phyloP scores from a whole-genome alignment of 2,888 invertebrate species.

The Chironomus riparius region DNA sequence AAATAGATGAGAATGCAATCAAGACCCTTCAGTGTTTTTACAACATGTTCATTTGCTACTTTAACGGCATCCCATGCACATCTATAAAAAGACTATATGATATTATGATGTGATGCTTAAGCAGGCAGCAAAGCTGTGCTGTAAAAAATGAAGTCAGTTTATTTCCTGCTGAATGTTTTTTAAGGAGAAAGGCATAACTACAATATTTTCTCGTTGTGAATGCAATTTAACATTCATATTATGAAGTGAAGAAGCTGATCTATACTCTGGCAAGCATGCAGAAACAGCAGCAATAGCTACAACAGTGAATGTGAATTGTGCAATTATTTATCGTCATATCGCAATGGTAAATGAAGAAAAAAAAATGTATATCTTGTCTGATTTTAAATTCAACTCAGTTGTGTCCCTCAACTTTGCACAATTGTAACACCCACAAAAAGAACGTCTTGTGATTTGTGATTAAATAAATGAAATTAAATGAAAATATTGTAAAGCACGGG shows the following conservation, averaged over 20 bases:
- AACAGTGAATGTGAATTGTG: background rate
- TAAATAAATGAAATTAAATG: background rate
- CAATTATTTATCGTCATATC: background rate
- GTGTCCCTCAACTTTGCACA: background rate
- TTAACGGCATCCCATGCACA: constrained; percentile 4
- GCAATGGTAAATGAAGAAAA: too few species aligned
- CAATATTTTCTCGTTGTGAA: too few species aligned
- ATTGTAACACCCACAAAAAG: background rate
- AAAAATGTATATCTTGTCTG: too few species aligned
- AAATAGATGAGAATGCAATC: background rate
- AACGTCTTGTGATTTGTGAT: background rate
- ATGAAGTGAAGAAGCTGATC: too few species aligned
- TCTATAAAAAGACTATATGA: background rate
- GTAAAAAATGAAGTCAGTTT: background rate
- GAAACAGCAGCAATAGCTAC: background rate
- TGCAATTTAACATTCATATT: too few species aligned
- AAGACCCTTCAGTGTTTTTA: background rate
- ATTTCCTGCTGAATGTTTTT: background rate
- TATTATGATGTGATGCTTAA: background rate
- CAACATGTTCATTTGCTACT: constrained; percentile 6
- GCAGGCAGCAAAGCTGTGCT: background rate
- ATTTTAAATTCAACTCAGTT: background rate
- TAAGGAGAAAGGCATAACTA: too few species aligned
- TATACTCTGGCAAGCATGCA: background rate
- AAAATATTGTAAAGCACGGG: background rate